These are phyloP conservation scores for Chrysomallon squamiferum DNA, from an alignment of 1,140 invertebrate species.

Conservation along the genomic window DNA sequence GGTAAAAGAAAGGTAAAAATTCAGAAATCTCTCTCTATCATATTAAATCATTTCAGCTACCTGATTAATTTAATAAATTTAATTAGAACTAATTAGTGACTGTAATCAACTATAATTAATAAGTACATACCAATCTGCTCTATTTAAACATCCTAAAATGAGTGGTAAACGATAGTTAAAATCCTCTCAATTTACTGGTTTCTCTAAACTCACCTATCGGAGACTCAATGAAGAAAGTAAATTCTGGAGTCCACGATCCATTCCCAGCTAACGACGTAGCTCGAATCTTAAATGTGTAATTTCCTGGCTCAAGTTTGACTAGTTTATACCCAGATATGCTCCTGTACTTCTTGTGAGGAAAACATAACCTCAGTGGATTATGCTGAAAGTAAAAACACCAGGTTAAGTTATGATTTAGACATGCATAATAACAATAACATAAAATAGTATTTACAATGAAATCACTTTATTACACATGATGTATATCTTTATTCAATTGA, in stretches of 20 bases:
- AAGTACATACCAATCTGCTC: no score
- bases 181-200: no score
- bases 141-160: no score
- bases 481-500: not conserved
- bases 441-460: not conserved
- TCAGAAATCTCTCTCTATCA: no score
- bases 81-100: no score
- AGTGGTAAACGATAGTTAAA: no score
- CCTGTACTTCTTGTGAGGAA: conserved; percentile 66
- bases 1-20: no score
- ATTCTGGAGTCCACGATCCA: conserved; percentile 72
- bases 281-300: conserved; percentile 80
- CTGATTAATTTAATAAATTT: no score
- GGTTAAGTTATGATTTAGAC: not conserved
- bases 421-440: not conserved
- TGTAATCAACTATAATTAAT: no score
- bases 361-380: conserved; percentile 63
- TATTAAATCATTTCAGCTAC: no score
- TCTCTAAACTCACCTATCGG: conserved; percentile 16
- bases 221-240: conserved; percentile 66
- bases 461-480: no score
- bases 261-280: conserved; percentile 80
- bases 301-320: conserved; percentile 75
- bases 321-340: conserved; percentile 48
- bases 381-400: conserved; percentile 21